A percentile compares a stretch with the other conserved stretches of the same genome.
Conservation (phyloP, 2,113 vertebrate species). For the Lophius piscatorius region DNA sequence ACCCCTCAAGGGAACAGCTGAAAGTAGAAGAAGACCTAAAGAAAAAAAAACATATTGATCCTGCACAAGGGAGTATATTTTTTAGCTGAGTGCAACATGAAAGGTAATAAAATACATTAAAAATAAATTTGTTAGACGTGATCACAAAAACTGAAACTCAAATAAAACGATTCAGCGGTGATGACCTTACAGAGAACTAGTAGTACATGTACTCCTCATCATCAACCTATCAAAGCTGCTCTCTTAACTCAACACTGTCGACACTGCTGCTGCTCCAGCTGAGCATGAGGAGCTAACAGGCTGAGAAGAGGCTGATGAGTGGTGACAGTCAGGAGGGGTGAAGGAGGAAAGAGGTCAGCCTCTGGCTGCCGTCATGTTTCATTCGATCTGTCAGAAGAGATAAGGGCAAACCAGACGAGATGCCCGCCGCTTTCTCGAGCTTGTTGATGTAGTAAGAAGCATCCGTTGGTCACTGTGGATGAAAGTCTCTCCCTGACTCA, state of each 20-base stretch:
- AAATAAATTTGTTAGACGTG: too few species aligned
- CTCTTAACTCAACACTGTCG: not conserved
- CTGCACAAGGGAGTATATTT: too few species aligned
- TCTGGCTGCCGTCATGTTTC: conserved; percentile 21
- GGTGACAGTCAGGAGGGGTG: conserved; percentile 15
- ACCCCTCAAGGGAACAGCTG: too few species aligned
- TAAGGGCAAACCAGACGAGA: not conserved
- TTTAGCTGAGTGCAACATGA: too few species aligned
- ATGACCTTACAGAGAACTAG: too few species aligned
- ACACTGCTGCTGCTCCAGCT: too few species aligned
- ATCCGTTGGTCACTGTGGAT: not conserved
- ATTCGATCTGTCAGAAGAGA: conserved; percentile 38
- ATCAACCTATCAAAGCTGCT: not conserved
- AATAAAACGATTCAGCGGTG: too few species aligned
- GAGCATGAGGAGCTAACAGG: conserved; percentile 7
- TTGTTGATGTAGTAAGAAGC: conserved; percentile 20
- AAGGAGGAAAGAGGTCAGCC: not conserved
- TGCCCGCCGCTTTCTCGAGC: not conserved
- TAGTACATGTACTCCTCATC: too few species aligned
- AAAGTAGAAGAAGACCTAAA: too few species aligned
- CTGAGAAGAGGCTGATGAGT: conserved; percentile 23
- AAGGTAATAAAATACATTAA: too few species aligned
- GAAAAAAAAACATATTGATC: too few species aligned
- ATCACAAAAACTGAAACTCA: too few species aligned
- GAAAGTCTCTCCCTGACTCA: not conserved